Evolutionary conservation across 2,113 vertebrate species (phyloP), one percentile per base, ranked within the genome.

Genomic region (Craseonycteris thonglongyai): DNA sequence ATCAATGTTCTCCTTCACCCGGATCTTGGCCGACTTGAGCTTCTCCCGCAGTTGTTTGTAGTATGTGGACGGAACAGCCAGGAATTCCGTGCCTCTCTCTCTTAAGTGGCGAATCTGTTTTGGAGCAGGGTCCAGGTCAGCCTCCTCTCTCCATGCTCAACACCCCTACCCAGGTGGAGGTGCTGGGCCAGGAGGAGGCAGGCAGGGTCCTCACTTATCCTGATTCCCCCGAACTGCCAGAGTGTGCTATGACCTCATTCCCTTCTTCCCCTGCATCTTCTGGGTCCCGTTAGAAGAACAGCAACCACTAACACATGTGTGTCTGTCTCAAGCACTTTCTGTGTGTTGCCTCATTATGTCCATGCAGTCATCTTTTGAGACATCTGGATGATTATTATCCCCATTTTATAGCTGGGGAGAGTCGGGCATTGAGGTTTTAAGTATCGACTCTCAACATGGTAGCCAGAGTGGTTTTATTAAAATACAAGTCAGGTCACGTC

Each of bases 31-130:
- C 0, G 97, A 92, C 97, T 99, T 99, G 88, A 99, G 98, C 8
- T 98, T 98, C 97, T 99, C 98, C 89, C 98, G 98, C 76, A 99
- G 99, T 94, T 98, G 78, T 51, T 98, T 92, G 94, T 99, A 99
- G 97, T 99, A 99, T 0, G 98, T 98, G 63, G 99, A 97, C 0
- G 99, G 99, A 35, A 99, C 99, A 0, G 95, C 94, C 99, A 99
- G 98, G 95, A 99, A 99, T 97, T 99, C 99, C 98, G 98, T 95
- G 21, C 99, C 99, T 56, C 99, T 97, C 75, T 99, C 98, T 98
- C 99, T 99, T 88, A 99, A 95, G 97, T 99, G 99, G 84, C 98
- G 98, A 74, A 99, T 98, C 99, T 99, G 96, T 75, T 96, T 49
- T 45, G 4, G 68, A 33, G 56, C 42, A 51, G 97, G 35, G 47